phyloP scores from a whole-genome alignment of 2,888 invertebrate species.

The Capitulum mitella region DNA sequence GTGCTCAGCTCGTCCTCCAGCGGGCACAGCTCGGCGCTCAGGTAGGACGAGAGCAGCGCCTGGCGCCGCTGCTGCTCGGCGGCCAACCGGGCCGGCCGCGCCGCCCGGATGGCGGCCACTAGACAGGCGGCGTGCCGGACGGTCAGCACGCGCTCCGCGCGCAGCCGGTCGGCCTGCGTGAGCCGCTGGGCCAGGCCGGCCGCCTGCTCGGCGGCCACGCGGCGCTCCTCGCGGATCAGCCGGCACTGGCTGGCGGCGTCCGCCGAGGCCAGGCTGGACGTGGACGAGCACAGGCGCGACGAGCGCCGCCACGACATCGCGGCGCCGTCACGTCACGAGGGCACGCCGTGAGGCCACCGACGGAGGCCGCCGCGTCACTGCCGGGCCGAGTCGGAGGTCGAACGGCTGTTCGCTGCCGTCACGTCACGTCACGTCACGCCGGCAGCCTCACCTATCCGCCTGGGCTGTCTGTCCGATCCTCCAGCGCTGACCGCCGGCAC shows the following conservation, averaged over 20 bases:
- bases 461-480: too few relatives aligned
- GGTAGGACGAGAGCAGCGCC: neutral
- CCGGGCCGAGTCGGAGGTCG: too few relatives aligned
- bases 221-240: neutral
- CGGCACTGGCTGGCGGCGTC: neutral
- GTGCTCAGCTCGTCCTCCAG: neutral
- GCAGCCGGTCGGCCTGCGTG: neutral
- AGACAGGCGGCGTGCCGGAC: constrained; percentile 10
- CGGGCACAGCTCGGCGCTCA: neutral
- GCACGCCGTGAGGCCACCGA: too few relatives aligned
- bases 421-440: too few relatives aligned
- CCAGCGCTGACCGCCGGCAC: too few relatives aligned
- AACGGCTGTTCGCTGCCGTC: too few relatives aligned
- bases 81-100: neutral
- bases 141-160: constrained; percentile 3
- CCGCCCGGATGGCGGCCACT: neutral
- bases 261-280: neutral
- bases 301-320: neutral
- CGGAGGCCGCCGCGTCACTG: too few relatives aligned
- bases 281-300: neutral
- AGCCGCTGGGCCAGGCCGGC: neutral
- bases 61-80: neutral
- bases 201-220: neutral
- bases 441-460: too few relatives aligned
- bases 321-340: too few relatives aligned